A percentile compares a stretch with the other conserved stretches of the same genome.
Conservation (phyloP, 2,113 vertebrate genomes). For the Ceuthmochares aereus region DNA sequence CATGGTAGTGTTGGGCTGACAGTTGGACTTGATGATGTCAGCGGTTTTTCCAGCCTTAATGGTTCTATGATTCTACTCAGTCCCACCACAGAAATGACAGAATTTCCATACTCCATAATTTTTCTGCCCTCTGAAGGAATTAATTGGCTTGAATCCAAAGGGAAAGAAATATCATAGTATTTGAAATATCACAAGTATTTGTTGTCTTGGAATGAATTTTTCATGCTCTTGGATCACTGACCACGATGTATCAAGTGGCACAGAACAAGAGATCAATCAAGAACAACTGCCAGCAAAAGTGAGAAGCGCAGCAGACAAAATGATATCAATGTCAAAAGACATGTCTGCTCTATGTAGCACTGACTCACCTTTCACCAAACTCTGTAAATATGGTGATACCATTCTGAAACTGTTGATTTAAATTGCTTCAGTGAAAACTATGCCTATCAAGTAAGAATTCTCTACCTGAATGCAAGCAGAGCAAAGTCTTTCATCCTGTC, state of each 20-base stretch:
- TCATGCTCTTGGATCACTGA: conserved; percentile 9
- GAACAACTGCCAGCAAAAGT: not conserved
- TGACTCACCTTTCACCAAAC: not conserved
- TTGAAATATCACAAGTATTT: too few species aligned
- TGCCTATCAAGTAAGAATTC: not conserved
- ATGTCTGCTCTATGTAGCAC: not conserved
- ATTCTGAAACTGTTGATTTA: conserved; percentile 9
- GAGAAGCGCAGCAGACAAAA: not conserved
- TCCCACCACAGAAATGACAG: not conserved
- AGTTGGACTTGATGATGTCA: too few species aligned
- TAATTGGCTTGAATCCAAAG: conserved; percentile 14
- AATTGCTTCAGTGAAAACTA: not conserved
- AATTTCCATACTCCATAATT: not conserved
- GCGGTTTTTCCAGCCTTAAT: too few species aligned
- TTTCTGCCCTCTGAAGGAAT: conserved; percentile 13
- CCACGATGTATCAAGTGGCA: conserved; percentile 17
- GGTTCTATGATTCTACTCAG: not conserved
- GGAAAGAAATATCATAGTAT: conserved; percentile 14
- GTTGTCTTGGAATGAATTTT: conserved; percentile 38
- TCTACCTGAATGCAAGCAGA: not conserved
- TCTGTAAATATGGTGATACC: not conserved
- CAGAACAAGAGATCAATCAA: conserved; percentile 47
- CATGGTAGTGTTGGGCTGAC: too few species aligned
- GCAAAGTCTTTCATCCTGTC: not conserved
- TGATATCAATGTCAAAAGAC: conserved; percentile 3